phyloP scores from a whole-genome alignment of 2,113 vertebrate species.

The Archilochus colubris region DNA sequence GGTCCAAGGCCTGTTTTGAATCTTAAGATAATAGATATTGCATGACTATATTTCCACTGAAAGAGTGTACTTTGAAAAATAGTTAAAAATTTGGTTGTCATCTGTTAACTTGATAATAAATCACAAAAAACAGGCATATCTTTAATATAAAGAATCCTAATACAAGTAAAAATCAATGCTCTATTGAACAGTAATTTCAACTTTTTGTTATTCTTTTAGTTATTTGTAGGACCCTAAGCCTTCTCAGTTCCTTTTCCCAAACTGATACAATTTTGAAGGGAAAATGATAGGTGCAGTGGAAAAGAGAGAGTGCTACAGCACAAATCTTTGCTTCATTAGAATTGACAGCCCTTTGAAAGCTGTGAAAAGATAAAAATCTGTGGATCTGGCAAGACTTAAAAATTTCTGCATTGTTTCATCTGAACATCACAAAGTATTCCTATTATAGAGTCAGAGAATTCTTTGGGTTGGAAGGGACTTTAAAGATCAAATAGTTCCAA shows the following conservation, averaged over 20 bases:
- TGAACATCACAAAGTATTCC: background rate
- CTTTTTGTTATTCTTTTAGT: background rate
- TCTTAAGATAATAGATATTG: background rate
- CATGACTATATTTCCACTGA: background rate
- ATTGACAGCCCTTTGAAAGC: background rate
- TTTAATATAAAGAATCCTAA: background rate
- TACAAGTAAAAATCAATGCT: background rate
- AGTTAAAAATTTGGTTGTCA: background rate
- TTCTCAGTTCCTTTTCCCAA: background rate
- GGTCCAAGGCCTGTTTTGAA: background rate
- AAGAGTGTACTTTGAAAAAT: background rate
- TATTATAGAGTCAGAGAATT: background rate
- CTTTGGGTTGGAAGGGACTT: too few relatives aligned
- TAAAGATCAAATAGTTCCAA: too few relatives aligned
- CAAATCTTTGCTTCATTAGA: background rate
- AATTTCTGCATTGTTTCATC: background rate
- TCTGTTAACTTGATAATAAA: background rate
- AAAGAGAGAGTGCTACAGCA: background rate
- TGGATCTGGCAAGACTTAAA: background rate
- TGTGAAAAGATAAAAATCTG: conserved; percentile 7
- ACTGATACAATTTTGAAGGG: background rate
- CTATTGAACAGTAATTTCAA: background rate
- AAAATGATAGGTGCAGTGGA: background rate
- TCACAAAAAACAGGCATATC: background rate
- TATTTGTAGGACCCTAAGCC: background rate